These are phyloP conservation scores for Cremastinae sp. DNA, from an alignment of 2,888 invertebrate genomes.

Conservation along the genomic window DNA sequence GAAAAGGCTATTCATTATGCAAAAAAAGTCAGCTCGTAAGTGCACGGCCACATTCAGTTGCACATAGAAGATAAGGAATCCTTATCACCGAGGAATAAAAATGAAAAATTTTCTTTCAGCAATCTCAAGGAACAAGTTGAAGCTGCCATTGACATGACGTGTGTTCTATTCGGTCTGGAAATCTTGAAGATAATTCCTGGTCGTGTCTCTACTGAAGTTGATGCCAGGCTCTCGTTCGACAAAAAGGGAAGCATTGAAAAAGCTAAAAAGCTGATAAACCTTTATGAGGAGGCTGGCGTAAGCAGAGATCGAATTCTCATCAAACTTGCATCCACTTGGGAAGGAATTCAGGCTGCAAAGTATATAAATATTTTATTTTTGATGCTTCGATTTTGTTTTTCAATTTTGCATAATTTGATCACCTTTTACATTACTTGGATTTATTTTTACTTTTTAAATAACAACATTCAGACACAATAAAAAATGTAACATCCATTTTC, in stretches of 20 bases:
- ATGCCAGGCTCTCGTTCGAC: conserved; percentile 97
- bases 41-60: conserved; percentile 53
- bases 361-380: conserved; percentile 78
- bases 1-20: conserved; percentile 95
- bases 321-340: conserved; percentile 99
- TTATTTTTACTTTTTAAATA: background rate
- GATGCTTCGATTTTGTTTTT: too few relatives aligned
- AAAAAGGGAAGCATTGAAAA: conserved; percentile 94
- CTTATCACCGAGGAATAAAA: conserved; percentile 5
- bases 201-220: conserved; percentile 97
- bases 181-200: conserved; percentile 99
- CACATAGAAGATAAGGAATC: conserved; percentile 19
- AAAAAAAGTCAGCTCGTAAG: conserved; percentile 84
- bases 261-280: conserved; percentile 91
- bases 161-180: conserved; percentile 97
- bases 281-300: conserved; percentile 95
- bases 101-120: conserved; percentile 79
- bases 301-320: conserved; percentile 96
- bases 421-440: too few relatives aligned
- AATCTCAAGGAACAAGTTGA: conserved; percentile 87
- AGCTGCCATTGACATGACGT: conserved; percentile 95
- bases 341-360: conserved; percentile 99
- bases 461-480: background rate
- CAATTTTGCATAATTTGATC: background rate
- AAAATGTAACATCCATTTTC: background rate